These are phyloP conservation scores for Ameiurus melas DNA, from an alignment of 2,113 vertebrate genomes.

Conservation along the genomic window DNA sequence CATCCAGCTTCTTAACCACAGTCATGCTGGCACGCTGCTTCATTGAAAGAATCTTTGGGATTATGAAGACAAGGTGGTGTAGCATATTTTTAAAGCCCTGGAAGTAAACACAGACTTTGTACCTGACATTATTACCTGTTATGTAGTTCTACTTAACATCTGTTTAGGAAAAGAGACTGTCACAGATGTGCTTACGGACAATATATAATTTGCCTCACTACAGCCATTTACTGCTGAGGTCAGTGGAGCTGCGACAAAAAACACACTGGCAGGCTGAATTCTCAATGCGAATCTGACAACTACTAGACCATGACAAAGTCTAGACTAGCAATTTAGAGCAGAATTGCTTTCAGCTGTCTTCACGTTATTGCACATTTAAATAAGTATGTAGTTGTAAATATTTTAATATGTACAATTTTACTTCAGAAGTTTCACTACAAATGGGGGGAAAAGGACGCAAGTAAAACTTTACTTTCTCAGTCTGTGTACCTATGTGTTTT, in stretches of 20 bases:
- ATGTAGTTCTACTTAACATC: background rate
- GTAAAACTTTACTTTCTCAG: background rate
- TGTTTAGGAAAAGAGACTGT: background rate
- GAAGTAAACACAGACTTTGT: background rate
- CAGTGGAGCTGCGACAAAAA: background rate
- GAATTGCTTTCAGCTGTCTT: background rate
- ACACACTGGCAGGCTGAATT: background rate
- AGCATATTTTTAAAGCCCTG: background rate
- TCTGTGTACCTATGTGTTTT: background rate
- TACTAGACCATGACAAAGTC: background rate
- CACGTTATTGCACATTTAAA: background rate
- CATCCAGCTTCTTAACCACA: background rate
- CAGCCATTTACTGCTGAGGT: background rate
- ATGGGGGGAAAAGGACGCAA: background rate
- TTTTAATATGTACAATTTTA: background rate
- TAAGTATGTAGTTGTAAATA: background rate
- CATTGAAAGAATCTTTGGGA: background rate
- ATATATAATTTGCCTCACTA: background rate
- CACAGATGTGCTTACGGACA: background rate
- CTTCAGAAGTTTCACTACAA: background rate
- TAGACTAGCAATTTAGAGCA: background rate
- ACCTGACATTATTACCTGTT: background rate
- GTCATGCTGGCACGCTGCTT: background rate
- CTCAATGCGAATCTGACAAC: background rate
- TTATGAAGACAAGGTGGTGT: background rate